A percentile compares a stretch with the other conserved stretches of the same genome.
Conservation (phyloP, 2,113 vertebrate species). For the Hepsetus odoe region DNA sequence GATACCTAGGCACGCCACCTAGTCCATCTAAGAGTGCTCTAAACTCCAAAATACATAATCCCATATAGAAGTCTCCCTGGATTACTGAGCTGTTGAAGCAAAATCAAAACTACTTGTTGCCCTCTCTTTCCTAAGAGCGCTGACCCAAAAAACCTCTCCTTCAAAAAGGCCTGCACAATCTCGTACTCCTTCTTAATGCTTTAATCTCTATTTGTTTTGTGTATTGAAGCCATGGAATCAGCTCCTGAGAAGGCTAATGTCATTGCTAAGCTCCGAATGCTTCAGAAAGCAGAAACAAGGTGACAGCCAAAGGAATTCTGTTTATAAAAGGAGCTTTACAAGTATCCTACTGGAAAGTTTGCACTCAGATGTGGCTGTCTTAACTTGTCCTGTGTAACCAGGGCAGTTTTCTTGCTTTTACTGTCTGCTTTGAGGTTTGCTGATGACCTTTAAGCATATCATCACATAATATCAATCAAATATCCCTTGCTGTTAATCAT, state of each 20-base stretch:
- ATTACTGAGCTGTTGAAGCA: conserved; percentile 11
- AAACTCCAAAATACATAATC: conserved; percentile 30
- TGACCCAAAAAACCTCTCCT: neutral
- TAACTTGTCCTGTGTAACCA: conserved; percentile 52
- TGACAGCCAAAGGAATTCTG: conserved; percentile 61
- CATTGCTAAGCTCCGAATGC: conserved; percentile 13
- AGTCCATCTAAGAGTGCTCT: conserved; percentile 7
- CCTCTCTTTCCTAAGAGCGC: neutral
- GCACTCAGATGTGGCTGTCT: conserved; percentile 57
- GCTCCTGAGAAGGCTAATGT: conserved; percentile 49
- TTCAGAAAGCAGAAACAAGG: conserved; percentile 40
- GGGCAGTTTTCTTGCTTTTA: conserved; percentile 48
- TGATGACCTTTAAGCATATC: neutral
- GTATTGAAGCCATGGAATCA: conserved; percentile 64
- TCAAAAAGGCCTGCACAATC: conserved; percentile 31
- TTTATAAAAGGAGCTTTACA: conserved; percentile 65
- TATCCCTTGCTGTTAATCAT: neutral
- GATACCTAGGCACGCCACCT: conserved; percentile 4
- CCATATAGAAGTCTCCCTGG: conserved; percentile 1
- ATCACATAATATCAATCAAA: neutral
- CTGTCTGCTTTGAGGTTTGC: neutral
- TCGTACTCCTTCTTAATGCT: conserved; percentile 13
- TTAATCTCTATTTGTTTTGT: conserved; percentile 58
- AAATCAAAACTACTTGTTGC: conserved; percentile 18
- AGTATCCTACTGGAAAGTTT: conserved; percentile 59